Base-by-base conservation (phyloP, 2,888 invertebrate genomes). In the Hololepta plana region DNA sequence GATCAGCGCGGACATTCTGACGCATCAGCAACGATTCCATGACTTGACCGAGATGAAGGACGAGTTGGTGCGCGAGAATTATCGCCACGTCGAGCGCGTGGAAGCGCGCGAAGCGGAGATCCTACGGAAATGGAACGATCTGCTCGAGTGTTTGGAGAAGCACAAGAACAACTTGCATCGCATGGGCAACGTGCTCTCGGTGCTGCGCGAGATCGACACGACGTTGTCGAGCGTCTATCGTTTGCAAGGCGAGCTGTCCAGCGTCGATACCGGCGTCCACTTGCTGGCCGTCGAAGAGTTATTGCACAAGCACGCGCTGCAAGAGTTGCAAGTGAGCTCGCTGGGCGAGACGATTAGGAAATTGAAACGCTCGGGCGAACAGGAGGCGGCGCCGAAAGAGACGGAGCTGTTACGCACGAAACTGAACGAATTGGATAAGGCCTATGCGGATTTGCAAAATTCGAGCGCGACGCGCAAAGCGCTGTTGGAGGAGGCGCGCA, bases 1-100 rank as follows among this genome's bases (percentile, higher is more conserved):
- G 9, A 91, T 96, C 35, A 85, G 87, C 33, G 93, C 95, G 0
- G 96, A 96, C 49, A 95, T 96, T 29, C 60, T 93, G 27, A 88
- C 95, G 8, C 64, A 79, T 29, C 85, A 88, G 44, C 93, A 95
- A 49, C 71, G 96, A 6, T 93, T 96, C 50, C 80, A 85, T 40
- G 87, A 91, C 53, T 63, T 98, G 23, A 82, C 82, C 0, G 77
- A 80, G 27, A 90, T 98, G 87, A 85, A 88, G 2, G 74, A 77
- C 25, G 93, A 96, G 47, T 61, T 98, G 27, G 80, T 84, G 13
- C 64, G 71, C 16, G 95, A 95, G 59, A 77, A 81, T 38, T 98
- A 93, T 57, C 82, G 91, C 49, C 82, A 82, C 17, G 72, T 81
- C 12, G 87, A 84, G 32, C 66, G 72, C 1, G 87, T 96, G 2